Conservation (phyloP, 1,140 invertebrate genomes). For the Sminthurides bifidus region DNA sequence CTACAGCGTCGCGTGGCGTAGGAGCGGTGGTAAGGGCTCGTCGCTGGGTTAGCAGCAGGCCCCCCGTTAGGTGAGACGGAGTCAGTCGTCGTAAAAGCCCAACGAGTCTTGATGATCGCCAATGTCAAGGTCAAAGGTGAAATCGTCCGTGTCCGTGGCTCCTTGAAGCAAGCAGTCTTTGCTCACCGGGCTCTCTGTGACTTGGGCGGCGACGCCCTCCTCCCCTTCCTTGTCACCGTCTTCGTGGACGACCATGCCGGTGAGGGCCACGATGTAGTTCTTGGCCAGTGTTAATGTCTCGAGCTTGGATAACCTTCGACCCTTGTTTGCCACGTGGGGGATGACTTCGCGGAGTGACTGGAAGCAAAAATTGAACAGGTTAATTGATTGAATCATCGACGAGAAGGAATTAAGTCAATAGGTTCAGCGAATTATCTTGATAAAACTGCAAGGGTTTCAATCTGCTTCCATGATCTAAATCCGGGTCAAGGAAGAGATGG, state of each 20-base stretch:
- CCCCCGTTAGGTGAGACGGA: background rate
- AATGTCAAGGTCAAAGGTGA: conserved; percentile 32
- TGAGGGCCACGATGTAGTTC: conserved; percentile 86
- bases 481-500: too few relatives aligned
- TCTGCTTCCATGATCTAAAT: too few relatives aligned
- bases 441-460: too few relatives aligned
- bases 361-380: conserved; percentile 36
- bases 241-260: conserved; percentile 52
- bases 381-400: too few relatives aligned
- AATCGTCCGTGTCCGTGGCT: conserved; percentile 24
- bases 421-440: too few relatives aligned
- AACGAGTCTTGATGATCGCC: conserved; percentile 27
- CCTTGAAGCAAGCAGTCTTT: conserved; percentile 31
- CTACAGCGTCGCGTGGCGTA: too few relatives aligned
- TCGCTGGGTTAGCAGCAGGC: too few relatives aligned
- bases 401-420: too few relatives aligned
- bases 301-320: conserved; percentile 70
- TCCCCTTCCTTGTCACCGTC: conserved; percentile 17
- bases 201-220: background rate
- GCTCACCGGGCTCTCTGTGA: conserved; percentile 30
- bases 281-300: conserved; percentile 82
- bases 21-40: too few relatives aligned
- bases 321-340: conserved; percentile 76
- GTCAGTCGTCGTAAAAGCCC: conserved; percentile 30
- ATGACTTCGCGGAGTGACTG: conserved; percentile 78